Base-by-base conservation (phyloP, 2,797 vertebrate genomes). In the Sparus aurata region DNA sequence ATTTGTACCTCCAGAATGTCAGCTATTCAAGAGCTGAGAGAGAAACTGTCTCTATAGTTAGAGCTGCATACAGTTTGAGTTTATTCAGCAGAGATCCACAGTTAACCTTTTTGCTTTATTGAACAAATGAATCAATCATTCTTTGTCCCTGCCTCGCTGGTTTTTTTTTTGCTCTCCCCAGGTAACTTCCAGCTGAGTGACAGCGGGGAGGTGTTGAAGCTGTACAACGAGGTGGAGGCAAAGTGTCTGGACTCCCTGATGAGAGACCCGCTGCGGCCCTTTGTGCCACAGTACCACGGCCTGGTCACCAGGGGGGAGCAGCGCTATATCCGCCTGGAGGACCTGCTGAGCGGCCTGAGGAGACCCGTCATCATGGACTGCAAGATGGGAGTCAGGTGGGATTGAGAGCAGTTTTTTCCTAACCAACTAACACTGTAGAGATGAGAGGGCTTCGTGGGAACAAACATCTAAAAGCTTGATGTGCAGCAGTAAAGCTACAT, bases 291-390 rank as follows among this genome's bases (percentile, higher is more conserved):
- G 78, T 98, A 97, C 88, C 94, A 96, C 0, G 97, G 97, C 2
- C 38, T 92, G 79, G 92, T 96, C 85, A 95, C 92, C 81, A 94
- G 89, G 74, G 95, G 94, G 0, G 95, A 94, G 45, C 94, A 96
- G 59, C 62, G 86, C 72, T 98, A 96, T 90, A 96, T 97, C 68
- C 96, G 97, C 75, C 93, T 98, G 89, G 96, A 97, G 63, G 97
- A 98, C 72, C 93, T 98, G 55, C 93, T 98, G 60, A 93, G 90
- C 0, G 97, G 96, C 30, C 94, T 97, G 13, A 96, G 93, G 55
- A 92, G 83, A 58, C 97, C 97, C 0, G 94, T 96, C 71, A 97
- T 98, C 87, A 97, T 98, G 97, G 97, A 98, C 93, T 97, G 97
- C 93, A 98, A 98, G 89, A 98, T 98, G 96, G 97, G 97, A 77